phyloP scores from a whole-genome alignment of 1,140 invertebrate species.

The Agrilus planipennis region DNA sequence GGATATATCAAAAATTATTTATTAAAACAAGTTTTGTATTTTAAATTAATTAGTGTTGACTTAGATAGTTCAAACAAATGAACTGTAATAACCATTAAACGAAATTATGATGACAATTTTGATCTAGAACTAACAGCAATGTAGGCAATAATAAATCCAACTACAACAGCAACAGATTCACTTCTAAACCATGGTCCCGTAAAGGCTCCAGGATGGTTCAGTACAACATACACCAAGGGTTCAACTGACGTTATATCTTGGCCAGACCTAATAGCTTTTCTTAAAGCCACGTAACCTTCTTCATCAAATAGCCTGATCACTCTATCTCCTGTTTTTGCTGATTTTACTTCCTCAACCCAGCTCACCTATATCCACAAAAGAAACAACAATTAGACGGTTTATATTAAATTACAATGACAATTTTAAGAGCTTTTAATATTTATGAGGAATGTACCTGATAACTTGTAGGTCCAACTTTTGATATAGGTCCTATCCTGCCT shows the following conservation, averaged over 20 bases:
- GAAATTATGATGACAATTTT: constrained; percentile 43
- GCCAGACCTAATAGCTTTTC: constrained; percentile 59
- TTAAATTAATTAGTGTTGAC: too few relatives aligned
- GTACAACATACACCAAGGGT: constrained; percentile 59
- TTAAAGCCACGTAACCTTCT: constrained; percentile 74
- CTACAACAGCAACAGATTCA: constrained; percentile 72
- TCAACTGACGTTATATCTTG: constrained; percentile 55
- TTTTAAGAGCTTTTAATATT: not conserved
- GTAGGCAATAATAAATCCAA: constrained; percentile 73
- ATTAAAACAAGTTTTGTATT: too few relatives aligned
- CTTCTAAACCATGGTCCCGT: constrained; percentile 86
- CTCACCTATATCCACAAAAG: constrained; percentile 59
- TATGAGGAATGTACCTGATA: constrained; percentile 53
- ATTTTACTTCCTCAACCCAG: constrained; percentile 78
- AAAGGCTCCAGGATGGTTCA: constrained; percentile 78
- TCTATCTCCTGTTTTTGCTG: constrained; percentile 65
- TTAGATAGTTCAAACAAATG: too few relatives aligned
- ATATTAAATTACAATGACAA: not conserved
- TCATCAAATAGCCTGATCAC: constrained; percentile 78
- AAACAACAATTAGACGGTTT: not conserved
- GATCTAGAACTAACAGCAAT: constrained; percentile 74
- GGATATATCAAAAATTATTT: too few relatives aligned
- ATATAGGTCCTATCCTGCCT: constrained; percentile 68
- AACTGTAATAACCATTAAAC: too few relatives aligned
- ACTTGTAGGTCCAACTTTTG: constrained; percentile 58